A percentile compares a stretch with the other conserved stretches of the same genome.
phyloP scores from a whole-genome alignment of 1,140 invertebrate genomes.

The Drosophila oshimai region DNA sequence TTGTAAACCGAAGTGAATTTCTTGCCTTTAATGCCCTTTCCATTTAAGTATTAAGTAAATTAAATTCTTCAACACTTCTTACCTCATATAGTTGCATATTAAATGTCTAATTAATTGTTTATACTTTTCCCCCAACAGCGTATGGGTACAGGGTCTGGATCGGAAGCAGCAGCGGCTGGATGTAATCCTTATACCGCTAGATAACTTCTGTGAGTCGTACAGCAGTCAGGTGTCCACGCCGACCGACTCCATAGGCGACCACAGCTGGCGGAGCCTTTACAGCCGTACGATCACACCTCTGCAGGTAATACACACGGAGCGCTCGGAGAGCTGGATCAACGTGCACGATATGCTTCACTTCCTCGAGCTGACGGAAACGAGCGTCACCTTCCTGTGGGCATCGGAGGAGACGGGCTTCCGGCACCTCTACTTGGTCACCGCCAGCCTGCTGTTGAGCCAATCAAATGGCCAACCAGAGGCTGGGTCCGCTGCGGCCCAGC shows the following conservation, averaged over 20 bases:
- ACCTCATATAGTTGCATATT: too few species aligned
- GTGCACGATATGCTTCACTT: slow-evolving; percentile 95
- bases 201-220: slow-evolving; percentile 88
- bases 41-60: neutral
- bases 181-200: slow-evolving; percentile 88
- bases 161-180: slow-evolving; percentile 92
- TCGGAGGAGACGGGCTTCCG: slow-evolving; percentile 96
- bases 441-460: slow-evolving; percentile 54
- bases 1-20: neutral
- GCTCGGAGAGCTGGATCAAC: slow-evolving; percentile 93
- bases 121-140: slow-evolving; percentile 83
- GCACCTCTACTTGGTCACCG: slow-evolving; percentile 91
- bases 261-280: slow-evolving; percentile 79
- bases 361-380: slow-evolving; percentile 84
- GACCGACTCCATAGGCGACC: slow-evolving; percentile 82
- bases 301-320: slow-evolving; percentile 88
- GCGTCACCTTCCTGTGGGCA: slow-evolving; percentile 93
- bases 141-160: slow-evolving; percentile 95
- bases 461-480: slow-evolving; percentile 66
- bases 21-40: neutral
- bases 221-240: slow-evolving; percentile 84
- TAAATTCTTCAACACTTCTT: neutral
- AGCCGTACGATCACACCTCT: slow-evolving; percentile 74
- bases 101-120: neutral
- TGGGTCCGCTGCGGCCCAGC: slow-evolving; percentile 20